Conservation (phyloP, 2,888 invertebrate species). For the Sphaerophoria taeniata region DNA sequence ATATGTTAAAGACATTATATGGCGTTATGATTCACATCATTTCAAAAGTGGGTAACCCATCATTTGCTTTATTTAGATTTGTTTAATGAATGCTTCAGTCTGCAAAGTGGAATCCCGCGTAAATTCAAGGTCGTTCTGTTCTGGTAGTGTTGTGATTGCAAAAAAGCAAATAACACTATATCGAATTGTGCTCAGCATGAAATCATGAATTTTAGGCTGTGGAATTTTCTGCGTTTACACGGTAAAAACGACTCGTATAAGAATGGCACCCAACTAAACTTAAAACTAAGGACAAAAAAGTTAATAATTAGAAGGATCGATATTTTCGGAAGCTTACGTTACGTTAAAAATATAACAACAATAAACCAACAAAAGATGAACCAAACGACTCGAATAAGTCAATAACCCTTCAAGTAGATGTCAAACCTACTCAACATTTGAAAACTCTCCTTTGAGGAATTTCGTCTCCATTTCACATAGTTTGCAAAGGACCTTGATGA, state of each 20-base stretch:
- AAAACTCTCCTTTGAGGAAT: slow-evolving; percentile 21
- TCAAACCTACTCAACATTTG: slow-evolving; percentile 15
- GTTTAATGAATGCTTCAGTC: slow-evolving; percentile 6
- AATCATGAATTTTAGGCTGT: too few species aligned
- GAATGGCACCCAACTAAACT: slow-evolving; percentile 2
- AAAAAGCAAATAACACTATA: too few species aligned
- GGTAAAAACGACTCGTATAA: too few species aligned
- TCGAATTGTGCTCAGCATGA: too few species aligned
- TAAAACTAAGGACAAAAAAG: not conserved
- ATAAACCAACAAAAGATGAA: not conserved
- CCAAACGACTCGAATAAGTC: not conserved
- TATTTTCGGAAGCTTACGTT: not conserved
- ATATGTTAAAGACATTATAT: slow-evolving; percentile 33
- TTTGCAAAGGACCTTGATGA: slow-evolving; percentile 52
- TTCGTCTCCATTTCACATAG: slow-evolving; percentile 33
- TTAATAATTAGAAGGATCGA: not conserved
- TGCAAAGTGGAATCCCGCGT: not conserved
- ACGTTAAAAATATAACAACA: not conserved
- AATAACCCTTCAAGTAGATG: not conserved
- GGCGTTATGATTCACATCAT: slow-evolving; percentile 29
- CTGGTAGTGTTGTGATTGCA: not conserved
- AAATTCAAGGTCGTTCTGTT: not conserved
- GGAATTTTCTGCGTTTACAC: too few species aligned
- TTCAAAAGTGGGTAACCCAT: not conserved
- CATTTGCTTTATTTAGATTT: slow-evolving; percentile 20